Evolutionary conservation across 2,113 vertebrate genomes (phyloP), one percentile per base, ranked within the genome.

Genomic region (Xenus cinereus): DNA sequence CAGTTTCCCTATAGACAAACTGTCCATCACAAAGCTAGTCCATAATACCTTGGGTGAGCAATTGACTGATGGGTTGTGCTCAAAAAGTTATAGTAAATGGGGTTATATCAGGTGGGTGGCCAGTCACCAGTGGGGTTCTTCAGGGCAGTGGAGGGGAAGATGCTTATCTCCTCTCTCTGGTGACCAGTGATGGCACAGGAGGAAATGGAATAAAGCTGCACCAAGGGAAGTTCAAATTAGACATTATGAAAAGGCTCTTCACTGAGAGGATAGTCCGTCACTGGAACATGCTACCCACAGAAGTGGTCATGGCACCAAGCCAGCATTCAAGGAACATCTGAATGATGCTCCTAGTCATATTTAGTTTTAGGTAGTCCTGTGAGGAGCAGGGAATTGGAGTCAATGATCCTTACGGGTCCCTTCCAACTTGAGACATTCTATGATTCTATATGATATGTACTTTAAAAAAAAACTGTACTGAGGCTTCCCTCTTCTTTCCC

Each of bases 101-200:
- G 11, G 14, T 71, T 35, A 56, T 41, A 37, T 30, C 46, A 39
- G 20, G 28, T 37, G 77, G 24, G 12, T 1, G 4, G 13, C 30
- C 35, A 53, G 39, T 39, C 10, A 46, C 23, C 23, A 35, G 13
- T 54, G n/a, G 10, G 5, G 4, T n/a, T 77, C 39, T 41, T 14
- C 14, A 35, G 63, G n/a, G 23, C 28, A 73, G 20, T 3, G 4
- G 21, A 39, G 10, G 35, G 1, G 6, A 30, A 78, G 18, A 18
- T 14, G 19, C 37, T 73, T 28, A 13, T 50, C 14, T 80, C 50
- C 16, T 75, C 20, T 32, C 33, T 41, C 22, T 59, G 28, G 43
- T 7, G 12, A 33, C 33, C 5, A 22, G 24, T 0, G 7, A 43
- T 20, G 37, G 17, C 12, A 82, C 28, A 46, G 0, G 1, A 69